Base-by-base conservation (phyloP, 2,888 invertebrate species). In the Hirudinaria manillensis region DNA sequence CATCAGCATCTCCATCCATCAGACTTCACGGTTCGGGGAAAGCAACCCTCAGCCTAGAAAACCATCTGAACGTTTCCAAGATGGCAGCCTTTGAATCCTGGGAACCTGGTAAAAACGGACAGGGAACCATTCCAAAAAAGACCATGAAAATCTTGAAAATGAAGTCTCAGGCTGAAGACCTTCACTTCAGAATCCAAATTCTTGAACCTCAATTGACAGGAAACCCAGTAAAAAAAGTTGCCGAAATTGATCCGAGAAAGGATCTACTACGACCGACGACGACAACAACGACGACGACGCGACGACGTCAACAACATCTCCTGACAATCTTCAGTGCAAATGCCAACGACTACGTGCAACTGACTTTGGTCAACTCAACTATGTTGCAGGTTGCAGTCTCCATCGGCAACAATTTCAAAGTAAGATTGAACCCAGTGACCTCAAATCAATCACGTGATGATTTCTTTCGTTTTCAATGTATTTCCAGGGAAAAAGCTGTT, bases 391-490 rank as follows among this genome's bases (percentile, higher is more conserved):
- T 72, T 53, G 51, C 55, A 16, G 53, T 51, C 55, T 51, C 27
- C 55, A 53, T 72, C 32, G 55, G 53, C 27, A 34, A 55, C 55
- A 45, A 72, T 19, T 72, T 55, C 55, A 53, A 72, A 29, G 72
- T 72, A n/a, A 24, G 70, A n/a, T n/a, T 24, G 3, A 61, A 24
- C 19, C 1, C 21, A 10, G 45, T 10, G 45, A 45, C 45, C 45
- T 45, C 45, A 45, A 45, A 45, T 45, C 45, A 16, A 45, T 45
- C 45, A 45, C 45, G 3, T 45, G 45, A 45, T 45, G 45, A 45
- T 45, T 45, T 38, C 16, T 16, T 45, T 45, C 10, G 16, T 45
- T 45, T n/a, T n/a, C n/a, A n/a, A n/a, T n/a, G n/a, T n/a, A n/a
- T n/a, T n/a, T n/a, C n/a, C n/a, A n/a, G n/a, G n/a, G n/a, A n/a